These are phyloP conservation scores for Camelus bactrianus DNA, from an alignment of 2,113 vertebrate genomes.

Conservation along the genomic window DNA sequence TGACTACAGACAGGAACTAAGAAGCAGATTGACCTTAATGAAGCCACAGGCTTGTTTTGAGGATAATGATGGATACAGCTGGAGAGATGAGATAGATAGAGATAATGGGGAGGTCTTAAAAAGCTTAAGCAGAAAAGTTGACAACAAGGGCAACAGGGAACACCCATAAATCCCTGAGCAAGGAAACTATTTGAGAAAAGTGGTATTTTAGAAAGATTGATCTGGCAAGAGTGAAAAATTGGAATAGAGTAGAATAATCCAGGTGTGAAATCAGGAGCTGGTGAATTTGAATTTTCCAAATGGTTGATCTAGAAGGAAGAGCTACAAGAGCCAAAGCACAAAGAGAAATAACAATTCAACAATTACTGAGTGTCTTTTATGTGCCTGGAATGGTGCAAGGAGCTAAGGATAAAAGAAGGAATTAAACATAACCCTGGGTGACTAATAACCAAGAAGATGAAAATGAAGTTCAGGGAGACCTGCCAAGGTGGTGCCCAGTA, in stretches of 20 bases:
- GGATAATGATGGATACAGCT: neutral
- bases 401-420: neutral
- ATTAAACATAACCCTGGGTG: neutral
- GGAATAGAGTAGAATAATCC: neutral
- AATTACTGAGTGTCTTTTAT: neutral
- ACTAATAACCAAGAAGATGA: neutral
- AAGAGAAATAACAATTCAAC: neutral
- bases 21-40: neutral
- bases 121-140: neutral
- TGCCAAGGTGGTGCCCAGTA: neutral
- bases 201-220: constrained; percentile 7
- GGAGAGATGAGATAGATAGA: neutral
- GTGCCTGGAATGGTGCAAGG: neutral
- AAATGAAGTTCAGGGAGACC: neutral
- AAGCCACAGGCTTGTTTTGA: neutral
- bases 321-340: neutral
- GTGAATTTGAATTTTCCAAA: constrained; percentile 30
- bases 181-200: neutral
- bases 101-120: neutral
- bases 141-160: neutral
- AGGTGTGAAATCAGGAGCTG: neutral
- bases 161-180: neutral
- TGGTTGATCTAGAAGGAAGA: neutral
- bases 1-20: neutral
- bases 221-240: neutral